Base-by-base conservation (phyloP, 2,797 vertebrate genomes). In the Nannoperca obscura region DNA sequence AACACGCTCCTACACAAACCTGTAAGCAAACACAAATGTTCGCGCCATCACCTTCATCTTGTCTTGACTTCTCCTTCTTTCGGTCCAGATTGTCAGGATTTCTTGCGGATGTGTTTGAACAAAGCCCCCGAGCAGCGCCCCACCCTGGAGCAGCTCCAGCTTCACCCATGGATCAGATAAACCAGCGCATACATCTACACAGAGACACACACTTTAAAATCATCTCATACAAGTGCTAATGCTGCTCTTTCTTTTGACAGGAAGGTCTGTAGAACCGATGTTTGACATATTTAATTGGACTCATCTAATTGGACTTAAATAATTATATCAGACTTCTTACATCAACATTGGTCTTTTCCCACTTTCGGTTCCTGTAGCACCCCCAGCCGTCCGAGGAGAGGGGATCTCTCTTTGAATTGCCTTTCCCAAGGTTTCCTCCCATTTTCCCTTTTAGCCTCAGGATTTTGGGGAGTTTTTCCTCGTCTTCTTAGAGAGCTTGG, bases 81-180 rank as follows among this genome's bases (percentile, higher is more conserved):
- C 1, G 13, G 38, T 20, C 4, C 38, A 73, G 60, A 38, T 1
- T 55, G 40, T 17, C 14, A 3, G 4, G 40, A 73, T 15, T 73
- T 73, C 19, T 20, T 75, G 3, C 0, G 1, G 2, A 6, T 0
- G 1, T 59, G 63, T 52, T 32, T 66, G 34, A 22, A 12, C 2
- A 0, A 8, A 7, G 3, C 4, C 19, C 54, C 54, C 0, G 9
- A 50, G 1, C 6, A 59, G 5, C 72, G 44, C 2, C 24, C 4
- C 0, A 75, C 63, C 5, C 53, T 67, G 20, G 13, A 59, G 14
- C 5, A 67, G 62, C 63, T 75, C 4, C 24, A 32, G 14, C 14
- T 0, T 32, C 63, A 67, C 46, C 54, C 24, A 6, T 75, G 73
- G 73, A 19, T 75, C 4, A 40, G 22, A 42, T 67, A 67, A 38